A percentile compares a stretch with the other conserved stretches of the same genome.
Evolutionary conservation across 2,888 invertebrate species (phyloP).

Genomic region (Creontiades dilutus): DNA sequence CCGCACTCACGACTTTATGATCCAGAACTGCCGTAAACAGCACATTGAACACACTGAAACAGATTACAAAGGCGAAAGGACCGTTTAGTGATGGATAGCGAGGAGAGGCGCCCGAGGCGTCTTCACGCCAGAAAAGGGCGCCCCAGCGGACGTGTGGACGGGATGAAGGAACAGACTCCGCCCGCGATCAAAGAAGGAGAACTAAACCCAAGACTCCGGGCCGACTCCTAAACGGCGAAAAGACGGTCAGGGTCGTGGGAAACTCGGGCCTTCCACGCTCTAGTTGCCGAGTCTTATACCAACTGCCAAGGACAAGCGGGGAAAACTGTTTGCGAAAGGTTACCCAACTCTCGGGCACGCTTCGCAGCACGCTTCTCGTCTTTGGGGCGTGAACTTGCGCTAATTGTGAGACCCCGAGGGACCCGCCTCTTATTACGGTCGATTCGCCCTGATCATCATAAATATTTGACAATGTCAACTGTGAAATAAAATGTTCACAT

Average conservation of each 20-base stretch:
- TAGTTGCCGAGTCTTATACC: slow-evolving; percentile 45
- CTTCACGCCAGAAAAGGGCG: slow-evolving; percentile 7
- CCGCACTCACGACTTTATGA: not conserved
- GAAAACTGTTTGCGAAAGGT: slow-evolving; percentile 64
- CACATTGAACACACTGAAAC: not conserved
- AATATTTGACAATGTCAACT: no score
- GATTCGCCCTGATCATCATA: no score
- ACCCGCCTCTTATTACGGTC: slow-evolving; percentile 7
- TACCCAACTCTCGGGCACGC: slow-evolving; percentile 27
- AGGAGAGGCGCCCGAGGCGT: not conserved
- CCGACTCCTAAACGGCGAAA: slow-evolving; percentile 12
- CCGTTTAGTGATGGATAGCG: slow-evolving; percentile 1
- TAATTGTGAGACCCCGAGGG: slow-evolving; percentile 8
- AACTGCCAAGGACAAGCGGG: slow-evolving; percentile 43
- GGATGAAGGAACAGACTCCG: not conserved
- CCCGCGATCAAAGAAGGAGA: not conserved
- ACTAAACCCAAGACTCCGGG: not conserved
- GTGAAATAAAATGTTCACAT: no score
- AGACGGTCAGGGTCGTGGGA: slow-evolving; percentile 65
- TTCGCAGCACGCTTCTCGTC: slow-evolving; percentile 17
- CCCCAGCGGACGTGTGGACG: not conserved
- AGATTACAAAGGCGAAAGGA: not conserved
- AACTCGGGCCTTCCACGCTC: slow-evolving; percentile 58
- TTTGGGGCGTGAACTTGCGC: slow-evolving; percentile 28
- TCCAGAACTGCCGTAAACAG: not conserved